phyloP scores from a whole-genome alignment of 2,113 vertebrate species.

The Sinocyclocheilus anshuiensis region DNA sequence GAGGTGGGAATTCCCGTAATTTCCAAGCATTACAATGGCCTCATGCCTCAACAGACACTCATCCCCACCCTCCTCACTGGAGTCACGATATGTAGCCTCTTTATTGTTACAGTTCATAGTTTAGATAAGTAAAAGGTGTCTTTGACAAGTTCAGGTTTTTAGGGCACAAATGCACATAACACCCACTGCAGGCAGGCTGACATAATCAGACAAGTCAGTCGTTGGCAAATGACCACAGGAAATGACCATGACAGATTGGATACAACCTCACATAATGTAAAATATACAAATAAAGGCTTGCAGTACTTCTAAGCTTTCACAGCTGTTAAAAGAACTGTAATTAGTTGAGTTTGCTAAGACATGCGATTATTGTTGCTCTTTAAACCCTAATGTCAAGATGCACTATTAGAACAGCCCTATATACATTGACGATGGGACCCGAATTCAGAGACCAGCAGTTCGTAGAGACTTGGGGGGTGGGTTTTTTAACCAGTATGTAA shows the following conservation, averaged over 20 bases:
- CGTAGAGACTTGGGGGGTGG: too few species aligned
- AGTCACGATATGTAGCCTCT: neutral
- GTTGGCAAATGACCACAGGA: neutral
- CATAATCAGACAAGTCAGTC: neutral
- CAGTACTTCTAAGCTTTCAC: neutral
- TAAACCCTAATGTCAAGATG: too few species aligned
- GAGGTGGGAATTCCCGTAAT: conserved; percentile 56
- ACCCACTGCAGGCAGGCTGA: neutral
- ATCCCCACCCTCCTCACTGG: conserved; percentile 6
- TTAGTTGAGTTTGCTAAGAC: neutral
- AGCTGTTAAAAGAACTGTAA: neutral
- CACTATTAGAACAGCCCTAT: too few species aligned
- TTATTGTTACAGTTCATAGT: neutral
- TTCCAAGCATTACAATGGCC: conserved; percentile 52
- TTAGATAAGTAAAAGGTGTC: conserved; percentile 3
- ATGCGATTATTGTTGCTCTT: neutral
- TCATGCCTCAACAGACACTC: conserved; percentile 45
- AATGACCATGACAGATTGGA: neutral
- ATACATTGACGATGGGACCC: too few species aligned
- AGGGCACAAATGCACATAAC: neutral
- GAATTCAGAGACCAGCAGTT: too few species aligned
- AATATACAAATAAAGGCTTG: neutral
- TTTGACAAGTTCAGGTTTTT: conserved; percentile 17
- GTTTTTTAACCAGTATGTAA: neutral
- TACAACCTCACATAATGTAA: neutral